Evolutionary conservation across 2,888 invertebrate species (phyloP).

Genomic region (Apotomis capreana): DNA sequence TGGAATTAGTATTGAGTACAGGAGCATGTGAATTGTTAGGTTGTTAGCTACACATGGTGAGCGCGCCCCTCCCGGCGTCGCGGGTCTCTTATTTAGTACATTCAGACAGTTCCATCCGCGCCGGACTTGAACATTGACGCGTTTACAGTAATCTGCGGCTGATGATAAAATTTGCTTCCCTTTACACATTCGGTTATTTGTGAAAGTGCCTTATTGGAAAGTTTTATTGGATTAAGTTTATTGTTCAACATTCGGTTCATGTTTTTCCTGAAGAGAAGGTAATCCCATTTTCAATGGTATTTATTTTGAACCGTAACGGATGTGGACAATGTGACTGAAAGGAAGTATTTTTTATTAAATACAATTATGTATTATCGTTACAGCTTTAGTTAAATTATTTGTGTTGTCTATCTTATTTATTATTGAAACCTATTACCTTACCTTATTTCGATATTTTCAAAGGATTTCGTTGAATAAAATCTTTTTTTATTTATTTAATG

Average conservation of each 20-base stretch:
- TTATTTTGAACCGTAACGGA: slow-evolving; percentile 11
- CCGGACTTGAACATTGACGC: slow-evolving; percentile 65
- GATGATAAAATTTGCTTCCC: slow-evolving; percentile 45
- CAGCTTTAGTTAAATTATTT: too few relatives aligned
- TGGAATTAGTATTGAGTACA: slow-evolving; percentile 60
- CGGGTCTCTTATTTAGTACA: slow-evolving; percentile 58
- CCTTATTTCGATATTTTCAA: too few relatives aligned
- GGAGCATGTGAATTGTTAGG: slow-evolving; percentile 57
- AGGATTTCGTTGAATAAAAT: too few relatives aligned
- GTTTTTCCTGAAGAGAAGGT: slow-evolving; percentile 39
- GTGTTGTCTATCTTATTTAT: too few relatives aligned
- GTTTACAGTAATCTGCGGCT: slow-evolving; percentile 49
- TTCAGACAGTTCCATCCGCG: slow-evolving; percentile 67
- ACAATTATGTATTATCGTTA: too few relatives aligned
- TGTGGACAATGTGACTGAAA: slow-evolving; percentile 10
- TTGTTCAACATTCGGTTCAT: slow-evolving; percentile 25
- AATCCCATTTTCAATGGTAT: slow-evolving; percentile 7
- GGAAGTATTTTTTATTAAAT: background rate
- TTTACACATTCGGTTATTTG: slow-evolving; percentile 12
- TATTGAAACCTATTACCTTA: too few relatives aligned
- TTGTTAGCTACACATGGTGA: slow-evolving; percentile 66
- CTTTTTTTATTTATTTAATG: too few relatives aligned
- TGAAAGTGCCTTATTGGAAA: slow-evolving; percentile 40
- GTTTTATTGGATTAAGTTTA: slow-evolving; percentile 36
- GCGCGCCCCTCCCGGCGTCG: slow-evolving; percentile 63